Base-by-base conservation (phyloP, 1,140 invertebrate species). In the Conus betulinus region DNA sequence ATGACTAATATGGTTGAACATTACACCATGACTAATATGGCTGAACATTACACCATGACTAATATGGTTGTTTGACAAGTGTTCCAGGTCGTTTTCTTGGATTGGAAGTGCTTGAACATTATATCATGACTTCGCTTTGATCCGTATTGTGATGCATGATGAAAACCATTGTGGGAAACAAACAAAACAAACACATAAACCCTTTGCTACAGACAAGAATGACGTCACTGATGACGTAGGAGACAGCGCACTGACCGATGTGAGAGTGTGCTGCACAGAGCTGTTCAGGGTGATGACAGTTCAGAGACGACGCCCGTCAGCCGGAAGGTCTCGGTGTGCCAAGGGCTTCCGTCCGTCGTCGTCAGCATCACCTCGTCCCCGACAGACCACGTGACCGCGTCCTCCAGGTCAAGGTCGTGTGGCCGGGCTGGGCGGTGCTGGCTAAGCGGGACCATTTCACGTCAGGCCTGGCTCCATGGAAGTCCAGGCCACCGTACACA, bases 401-500 rank as follows among this genome's bases (percentile, higher is more conserved):
- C 89, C 0, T 83, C 74, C n/a, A 95, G 63, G 88, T 91, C 10
- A 95, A 90, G 55, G 84, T 84, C 11, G 76, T 91, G 5, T 88
- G 87, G 8, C 95, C 94, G 25, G 88, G 85, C 15, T 60, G 86
- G 11, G 89, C 94, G 27, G 92, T 93, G 13, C 83, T 25, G 11
- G 89, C 88, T 1, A 95, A 89, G 27, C 85, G 85, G 23, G 94
- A 95, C 94, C 94, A 95, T 2, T 90, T 90, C 0, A 91, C 71
- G 51, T 88, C 90, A 1, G 89, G 82, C 51, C 91, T 89, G 67
- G 90, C 90, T 20, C 94, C 95, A 88, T 94, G 93, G 15, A 95
- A 82, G 82, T 95, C 93, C 20, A 95, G 90, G 13, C 93, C 93
- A 71, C 94, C 94, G 89, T 94, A 95, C 13, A 94, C 93, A 89